Evolutionary conservation across 2,888 invertebrate genomes (phyloP).

Genomic region (Parnassius smintheus): DNA sequence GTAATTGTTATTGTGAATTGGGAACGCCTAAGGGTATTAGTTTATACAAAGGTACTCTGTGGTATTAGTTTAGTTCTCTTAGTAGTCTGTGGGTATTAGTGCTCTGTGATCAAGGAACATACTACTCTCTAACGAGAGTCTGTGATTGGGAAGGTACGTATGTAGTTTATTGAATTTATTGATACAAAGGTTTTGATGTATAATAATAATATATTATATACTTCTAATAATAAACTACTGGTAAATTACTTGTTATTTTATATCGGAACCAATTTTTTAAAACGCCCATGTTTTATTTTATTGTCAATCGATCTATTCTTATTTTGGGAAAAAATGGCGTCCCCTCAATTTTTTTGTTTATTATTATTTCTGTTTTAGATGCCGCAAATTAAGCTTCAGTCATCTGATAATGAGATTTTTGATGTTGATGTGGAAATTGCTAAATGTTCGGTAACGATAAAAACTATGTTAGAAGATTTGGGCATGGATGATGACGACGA

Average conservation of each 20-base stretch:
- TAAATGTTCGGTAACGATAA: conserved; percentile 98
- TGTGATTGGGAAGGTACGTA: too few species aligned
- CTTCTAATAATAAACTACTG: not conserved
- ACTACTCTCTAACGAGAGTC: too few species aligned
- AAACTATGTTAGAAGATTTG: conserved; percentile 98
- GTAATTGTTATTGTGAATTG: too few species aligned
- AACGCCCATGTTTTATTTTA: too few species aligned
- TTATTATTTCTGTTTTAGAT: conserved; percentile 78
- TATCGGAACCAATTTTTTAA: not conserved
- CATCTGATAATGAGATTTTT: conserved; percentile 97
- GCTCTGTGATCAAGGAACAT: too few species aligned
- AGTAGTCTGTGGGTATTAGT: too few species aligned
- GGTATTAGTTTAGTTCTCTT: too few species aligned
- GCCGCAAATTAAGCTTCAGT: conserved; percentile 97
- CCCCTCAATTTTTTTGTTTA: conserved; percentile 6
- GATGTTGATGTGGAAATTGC: conserved; percentile 98
- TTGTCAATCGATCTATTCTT: conserved; percentile 3
- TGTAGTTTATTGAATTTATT: not conserved
- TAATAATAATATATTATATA: too few species aligned
- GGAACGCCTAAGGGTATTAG: too few species aligned
- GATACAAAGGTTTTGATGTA: not conserved
- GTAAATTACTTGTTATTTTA: not conserved
- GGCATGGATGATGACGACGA: conserved; percentile 96
- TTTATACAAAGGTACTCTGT: too few species aligned
- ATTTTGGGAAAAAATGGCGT: conserved; percentile 31